Base-by-base conservation (phyloP, 2,797 vertebrate species). In the Pseudocheirus occidentalis region DNA sequence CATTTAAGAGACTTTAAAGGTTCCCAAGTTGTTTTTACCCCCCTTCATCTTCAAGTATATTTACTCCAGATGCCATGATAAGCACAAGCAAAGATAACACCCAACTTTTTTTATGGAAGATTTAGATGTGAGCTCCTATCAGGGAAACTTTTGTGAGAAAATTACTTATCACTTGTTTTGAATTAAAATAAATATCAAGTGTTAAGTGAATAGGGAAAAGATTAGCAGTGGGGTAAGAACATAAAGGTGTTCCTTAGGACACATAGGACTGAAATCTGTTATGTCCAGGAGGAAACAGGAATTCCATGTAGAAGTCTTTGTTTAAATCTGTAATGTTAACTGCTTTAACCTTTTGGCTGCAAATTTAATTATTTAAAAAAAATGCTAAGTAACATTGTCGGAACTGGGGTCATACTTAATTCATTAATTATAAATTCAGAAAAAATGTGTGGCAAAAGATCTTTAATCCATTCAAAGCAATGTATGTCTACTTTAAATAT, bases 291-390 rank as follows among this genome's bases (percentile, higher is more conserved):
- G 73, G 58, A 31, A 96, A 94, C 27, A 94, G 66, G 95, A 97
- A 97, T 97, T 97, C 58, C 62, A 93, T 31, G 46, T 96, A 50
- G 58, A 95, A 95, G 95, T 94, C 97, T 73, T 34, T 91, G 95
- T 96, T 96, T 95, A 92, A 95, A 93, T 97, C 94, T 94, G 92
- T 95, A 93, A 40, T 95, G 93, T 95, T 92, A 55, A 56, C 54
- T 92, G 27, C 94, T 98, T 98, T 97, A 96, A 97, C 97, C 97
- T 97, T 58, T 96, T 94, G 29, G 95, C 95, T 97, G 31, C 31
- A 59, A 95, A 93, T 95, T 96, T 96, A 96, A 95, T 95, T 96
- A 97, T 95, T 92, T 81, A 96, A 93, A 96, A 96, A 95, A 97
- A 96, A 96, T 81, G 3, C 94, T 94, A 95, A 96, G 93, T 93